Conservation (phyloP, 2,888 invertebrate species). For the Sthenelais limicola region DNA sequence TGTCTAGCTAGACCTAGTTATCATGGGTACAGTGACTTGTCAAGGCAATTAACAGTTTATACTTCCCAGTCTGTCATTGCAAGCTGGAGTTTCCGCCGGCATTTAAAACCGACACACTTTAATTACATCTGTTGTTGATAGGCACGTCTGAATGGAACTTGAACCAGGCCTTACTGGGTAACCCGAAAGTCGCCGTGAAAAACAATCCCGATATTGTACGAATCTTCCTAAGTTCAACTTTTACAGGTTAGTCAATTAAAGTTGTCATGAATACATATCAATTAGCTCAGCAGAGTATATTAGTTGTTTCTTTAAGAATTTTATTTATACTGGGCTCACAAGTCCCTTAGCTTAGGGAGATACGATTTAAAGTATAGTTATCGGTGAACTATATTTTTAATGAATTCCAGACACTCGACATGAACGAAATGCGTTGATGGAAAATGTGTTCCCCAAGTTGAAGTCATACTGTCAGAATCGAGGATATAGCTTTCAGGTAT, state of each 20-base stretch:
- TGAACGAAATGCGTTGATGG: conserved; percentile 65
- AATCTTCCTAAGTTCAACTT: conserved; percentile 66
- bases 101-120: too few relatives aligned
- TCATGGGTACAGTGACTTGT: too few relatives aligned
- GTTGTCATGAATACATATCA: too few relatives aligned
- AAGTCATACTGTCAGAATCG: conserved; percentile 60
- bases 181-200: conserved; percentile 54
- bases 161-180: conserved; percentile 49
- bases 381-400: conserved; percentile 14
- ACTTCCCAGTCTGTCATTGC: too few relatives aligned
- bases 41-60: too few relatives aligned
- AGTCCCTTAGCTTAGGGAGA: background rate
- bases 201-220: conserved; percentile 60
- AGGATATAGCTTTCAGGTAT: conserved; percentile 69
- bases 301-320: background rate
- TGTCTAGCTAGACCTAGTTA: too few relatives aligned
- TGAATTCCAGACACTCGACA: conserved; percentile 59
- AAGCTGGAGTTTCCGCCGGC: too few relatives aligned
- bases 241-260: conserved; percentile 63
- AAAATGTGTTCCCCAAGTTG: conserved; percentile 62
- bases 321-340: conserved; percentile 1
- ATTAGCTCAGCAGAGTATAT: background rate
- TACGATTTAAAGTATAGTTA: background rate
- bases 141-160: too few relatives aligned
- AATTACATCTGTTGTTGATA: too few relatives aligned